A percentile compares a stretch with the other conserved stretches of the same genome.
These are phyloP conservation scores for Arothron firmamentum DNA, from an alignment of 2,113 vertebrate genomes.

Conservation along the genomic window DNA sequence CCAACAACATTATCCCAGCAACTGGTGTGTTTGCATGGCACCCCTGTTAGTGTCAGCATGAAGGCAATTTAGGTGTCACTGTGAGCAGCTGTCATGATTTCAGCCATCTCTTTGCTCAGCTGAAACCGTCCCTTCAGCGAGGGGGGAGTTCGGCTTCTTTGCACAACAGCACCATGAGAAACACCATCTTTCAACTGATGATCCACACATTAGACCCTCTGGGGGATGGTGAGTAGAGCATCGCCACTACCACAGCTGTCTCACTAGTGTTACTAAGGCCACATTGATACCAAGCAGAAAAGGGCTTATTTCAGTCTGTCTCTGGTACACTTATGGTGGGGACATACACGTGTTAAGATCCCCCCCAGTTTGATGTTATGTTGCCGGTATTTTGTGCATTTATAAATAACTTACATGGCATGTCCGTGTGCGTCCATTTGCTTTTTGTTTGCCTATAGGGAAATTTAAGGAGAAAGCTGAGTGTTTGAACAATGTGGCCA, in stretches of 20 bases:
- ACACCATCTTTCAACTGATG: constrained; percentile 92
- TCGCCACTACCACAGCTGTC: neutral
- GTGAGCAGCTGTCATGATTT: constrained; percentile 21
- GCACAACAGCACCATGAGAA: constrained; percentile 91
- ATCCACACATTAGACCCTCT: constrained; percentile 92
- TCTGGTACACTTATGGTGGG: too few species aligned
- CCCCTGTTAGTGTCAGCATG: too few species aligned
- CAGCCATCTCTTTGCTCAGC: constrained; percentile 68
- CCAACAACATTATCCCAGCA: neutral
- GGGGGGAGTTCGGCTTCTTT: constrained; percentile 89
- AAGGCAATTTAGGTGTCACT: neutral
- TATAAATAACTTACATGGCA: too few species aligned
- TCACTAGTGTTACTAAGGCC: too few species aligned
- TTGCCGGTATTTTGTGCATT: neutral
- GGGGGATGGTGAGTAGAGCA: constrained; percentile 82
- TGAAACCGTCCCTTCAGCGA: constrained; percentile 79
- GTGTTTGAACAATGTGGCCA: constrained; percentile 77
- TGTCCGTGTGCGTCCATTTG: neutral
- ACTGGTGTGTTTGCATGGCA: neutral
- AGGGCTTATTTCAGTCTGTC: too few species aligned
- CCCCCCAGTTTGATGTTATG: neutral
- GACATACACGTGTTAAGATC: too few species aligned
- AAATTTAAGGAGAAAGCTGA: constrained; percentile 85
- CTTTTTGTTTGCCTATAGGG: constrained; percentile 58
- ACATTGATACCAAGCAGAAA: too few species aligned